Base-by-base conservation (phyloP, 1,140 invertebrate genomes). In the Eupristina koningsbergeri region DNA sequence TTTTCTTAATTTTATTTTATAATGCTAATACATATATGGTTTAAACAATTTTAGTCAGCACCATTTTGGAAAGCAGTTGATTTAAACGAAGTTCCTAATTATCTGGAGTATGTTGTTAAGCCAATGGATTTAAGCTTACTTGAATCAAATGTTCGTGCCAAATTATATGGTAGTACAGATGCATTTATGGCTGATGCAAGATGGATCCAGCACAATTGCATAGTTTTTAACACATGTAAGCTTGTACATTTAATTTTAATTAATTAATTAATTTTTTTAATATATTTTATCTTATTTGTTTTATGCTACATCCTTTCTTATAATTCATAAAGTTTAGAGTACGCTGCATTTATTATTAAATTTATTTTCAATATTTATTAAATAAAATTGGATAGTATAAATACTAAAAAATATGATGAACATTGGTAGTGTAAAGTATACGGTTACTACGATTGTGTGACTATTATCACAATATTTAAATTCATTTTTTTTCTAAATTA, bases 131-230 rank as follows among this genome's bases (percentile, higher is more conserved):
- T 98, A 36, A 92, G 93, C 8, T 93, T 94, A 15, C 91, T 99
- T 86, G 95, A 96, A 89, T 93, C 95, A 47, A 97, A 97, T 90
- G 96, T 98, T 45, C 93, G 93, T 58, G 93, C 94, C 50, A 96
- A 96, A 76, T 88, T 94, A n/a, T 99, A 98, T 91, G 96, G 96
- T n/a, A 97, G 95, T 89, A 97, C 97, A 0, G 96, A 98, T 88
- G 96, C 96, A 19, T 98, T 98, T 91, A 92, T 97, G 69, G 95
- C 96, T 13, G 98, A 99, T 90, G 95, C 95, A 0, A 97, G 97
- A 89, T 98, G 97, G 97, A 96, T 99, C 87, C 93, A 97, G 71
- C 97, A 98, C 89, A 98, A 98, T 88, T 96, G 97, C 91, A 95
- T 97, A 87, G 95, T 98, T 58, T 98, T 96, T 87, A 97, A 97